Conservation (phyloP, 2,797 vertebrate species). For the Bucorvus abyssinicus region DNA sequence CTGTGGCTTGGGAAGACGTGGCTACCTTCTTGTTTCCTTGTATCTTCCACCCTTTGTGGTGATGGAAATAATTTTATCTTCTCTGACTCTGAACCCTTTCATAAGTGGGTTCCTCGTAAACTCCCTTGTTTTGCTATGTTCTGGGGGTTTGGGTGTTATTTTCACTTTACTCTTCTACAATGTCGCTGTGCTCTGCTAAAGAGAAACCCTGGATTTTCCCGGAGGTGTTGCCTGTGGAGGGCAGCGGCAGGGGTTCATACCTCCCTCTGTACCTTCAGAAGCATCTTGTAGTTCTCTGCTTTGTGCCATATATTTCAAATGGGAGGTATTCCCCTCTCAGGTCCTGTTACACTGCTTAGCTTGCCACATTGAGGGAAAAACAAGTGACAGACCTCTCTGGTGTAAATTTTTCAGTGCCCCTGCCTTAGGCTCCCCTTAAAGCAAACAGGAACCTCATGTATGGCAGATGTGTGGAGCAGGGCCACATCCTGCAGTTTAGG, state of each 20-base stretch:
- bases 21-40: background rate
- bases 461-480: background rate
- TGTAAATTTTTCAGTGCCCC: background rate
- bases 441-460: background rate
- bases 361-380: background rate
- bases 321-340: background rate
- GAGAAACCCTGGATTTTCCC: background rate
- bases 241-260: rapidly evolving
- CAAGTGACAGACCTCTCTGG: background rate
- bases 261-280: background rate
- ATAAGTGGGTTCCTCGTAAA: background rate
- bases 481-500: background rate
- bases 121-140: background rate
- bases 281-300: background rate
- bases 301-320: background rate
- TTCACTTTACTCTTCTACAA: background rate
- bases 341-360: background rate
- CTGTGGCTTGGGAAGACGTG: rapidly evolving
- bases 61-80: background rate
- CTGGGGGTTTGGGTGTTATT: background rate
- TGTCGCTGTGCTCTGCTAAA: background rate
- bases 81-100: background rate
- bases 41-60: background rate
- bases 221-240: background rate
- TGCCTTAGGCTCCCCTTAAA: background rate